Evolutionary conservation across 2,113 vertebrate genomes (phyloP).

Genomic region (Gavia stellata): DNA sequence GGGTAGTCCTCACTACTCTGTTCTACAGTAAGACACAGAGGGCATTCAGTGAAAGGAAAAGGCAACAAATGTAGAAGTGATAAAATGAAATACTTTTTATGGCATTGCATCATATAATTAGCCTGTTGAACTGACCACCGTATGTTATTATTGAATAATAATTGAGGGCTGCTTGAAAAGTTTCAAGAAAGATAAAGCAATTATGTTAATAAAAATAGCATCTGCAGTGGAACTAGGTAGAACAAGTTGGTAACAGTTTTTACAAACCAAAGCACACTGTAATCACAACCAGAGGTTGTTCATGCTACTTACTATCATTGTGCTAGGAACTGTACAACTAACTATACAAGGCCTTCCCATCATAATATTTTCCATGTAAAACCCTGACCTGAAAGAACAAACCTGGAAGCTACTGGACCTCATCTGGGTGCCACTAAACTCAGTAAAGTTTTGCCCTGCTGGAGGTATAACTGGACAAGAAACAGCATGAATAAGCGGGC

Average conservation of each 20-base stretch:
- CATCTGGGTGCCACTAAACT: neutral
- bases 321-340: neutral
- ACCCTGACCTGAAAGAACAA: neutral
- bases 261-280: neutral
- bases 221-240: neutral
- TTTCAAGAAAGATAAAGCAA: slow-evolving; percentile 51
- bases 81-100: slow-evolving; percentile 48
- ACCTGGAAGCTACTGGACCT: neutral
- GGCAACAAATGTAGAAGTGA: slow-evolving; percentile 6
- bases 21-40: slow-evolving; percentile 3
- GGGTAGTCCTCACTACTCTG: neutral
- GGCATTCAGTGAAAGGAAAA: slow-evolving; percentile 35
- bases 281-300: neutral
- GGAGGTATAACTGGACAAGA: neutral
- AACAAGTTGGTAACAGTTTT: neutral
- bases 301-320: neutral
- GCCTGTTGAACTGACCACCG: slow-evolving; percentile 56
- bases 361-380: neutral
- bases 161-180: slow-evolving; percentile 47
- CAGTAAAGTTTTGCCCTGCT: neutral
- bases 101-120: slow-evolving; percentile 54
- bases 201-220: slow-evolving; percentile 24
- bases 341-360: neutral
- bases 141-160: slow-evolving; percentile 53
- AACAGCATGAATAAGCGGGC: neutral